These are phyloP conservation scores for Colaptes auratus DNA, from an alignment of 2,113 vertebrate species.

Conservation along the genomic window DNA sequence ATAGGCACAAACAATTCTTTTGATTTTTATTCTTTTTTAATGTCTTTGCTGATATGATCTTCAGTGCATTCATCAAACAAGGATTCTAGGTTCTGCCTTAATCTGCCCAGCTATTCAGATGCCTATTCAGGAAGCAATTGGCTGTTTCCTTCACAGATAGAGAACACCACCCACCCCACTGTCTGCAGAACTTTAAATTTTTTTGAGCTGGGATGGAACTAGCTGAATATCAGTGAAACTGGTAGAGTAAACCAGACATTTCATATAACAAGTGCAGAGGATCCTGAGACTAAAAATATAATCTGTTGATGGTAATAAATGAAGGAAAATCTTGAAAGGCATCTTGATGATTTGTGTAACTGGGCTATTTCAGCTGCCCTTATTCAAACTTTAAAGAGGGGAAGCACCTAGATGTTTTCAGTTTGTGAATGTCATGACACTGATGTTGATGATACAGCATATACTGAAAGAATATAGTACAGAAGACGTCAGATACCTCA, in stretches of 20 bases:
- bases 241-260: not conserved
- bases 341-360: not conserved
- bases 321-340: not conserved
- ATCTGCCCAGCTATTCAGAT: not conserved
- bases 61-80: not conserved
- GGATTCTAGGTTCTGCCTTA: not conserved
- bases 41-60: not conserved
- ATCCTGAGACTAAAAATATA: not conserved
- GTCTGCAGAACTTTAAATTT: not conserved
- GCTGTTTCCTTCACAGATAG: not conserved
- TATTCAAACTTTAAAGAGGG: not conserved
- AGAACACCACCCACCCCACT: not conserved
- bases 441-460: not conserved
- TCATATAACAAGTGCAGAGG: not conserved
- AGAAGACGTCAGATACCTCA: not conserved
- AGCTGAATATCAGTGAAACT: not conserved
- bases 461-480: not conserved
- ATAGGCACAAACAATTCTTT: not conserved
- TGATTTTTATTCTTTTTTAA: not conserved
- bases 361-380: not conserved
- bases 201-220: not conserved
- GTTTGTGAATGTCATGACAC: not conserved
- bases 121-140: not conserved
- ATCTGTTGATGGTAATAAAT: not conserved
- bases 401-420: not conserved